Evolutionary conservation across 2,797 vertebrate species (phyloP).

Genomic region (Cuniculus paca): DNA sequence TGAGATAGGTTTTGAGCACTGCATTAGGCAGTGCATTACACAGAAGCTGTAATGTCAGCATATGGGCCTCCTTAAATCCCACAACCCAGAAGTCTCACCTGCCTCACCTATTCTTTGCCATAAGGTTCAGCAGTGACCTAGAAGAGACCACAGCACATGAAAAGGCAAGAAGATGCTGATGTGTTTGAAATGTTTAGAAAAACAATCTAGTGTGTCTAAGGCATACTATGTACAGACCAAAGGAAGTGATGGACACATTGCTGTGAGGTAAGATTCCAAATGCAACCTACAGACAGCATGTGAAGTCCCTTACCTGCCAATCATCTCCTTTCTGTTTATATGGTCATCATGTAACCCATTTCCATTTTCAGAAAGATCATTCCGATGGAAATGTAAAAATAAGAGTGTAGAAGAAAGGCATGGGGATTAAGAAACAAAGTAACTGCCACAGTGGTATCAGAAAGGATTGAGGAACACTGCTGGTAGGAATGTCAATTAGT

Average conservation of each 20-base stretch:
- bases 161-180: not conserved
- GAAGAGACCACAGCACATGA: not conserved
- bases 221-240: not conserved
- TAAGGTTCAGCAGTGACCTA: not conserved
- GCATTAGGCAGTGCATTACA: not conserved
- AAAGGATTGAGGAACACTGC: not conserved
- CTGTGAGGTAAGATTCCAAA: not conserved
- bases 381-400: not conserved
- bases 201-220: not conserved
- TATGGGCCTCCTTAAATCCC: not conserved
- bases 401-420: not conserved
- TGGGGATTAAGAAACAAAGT: conserved; percentile 20
- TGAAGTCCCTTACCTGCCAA: not conserved
- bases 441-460: not conserved
- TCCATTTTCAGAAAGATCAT: not conserved
- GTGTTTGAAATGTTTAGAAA: not conserved
- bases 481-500: not conserved
- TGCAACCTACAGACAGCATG: not conserved
- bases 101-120: not conserved
- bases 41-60: not conserved
- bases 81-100: not conserved
- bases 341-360: not conserved
- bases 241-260: not conserved
- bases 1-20: not conserved
- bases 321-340: not conserved